Percentiles rank a stretch among this genome's conserved stretches.
Conservation (phyloP, 2,113 vertebrate genomes). For the Pteronura brasiliensis region DNA sequence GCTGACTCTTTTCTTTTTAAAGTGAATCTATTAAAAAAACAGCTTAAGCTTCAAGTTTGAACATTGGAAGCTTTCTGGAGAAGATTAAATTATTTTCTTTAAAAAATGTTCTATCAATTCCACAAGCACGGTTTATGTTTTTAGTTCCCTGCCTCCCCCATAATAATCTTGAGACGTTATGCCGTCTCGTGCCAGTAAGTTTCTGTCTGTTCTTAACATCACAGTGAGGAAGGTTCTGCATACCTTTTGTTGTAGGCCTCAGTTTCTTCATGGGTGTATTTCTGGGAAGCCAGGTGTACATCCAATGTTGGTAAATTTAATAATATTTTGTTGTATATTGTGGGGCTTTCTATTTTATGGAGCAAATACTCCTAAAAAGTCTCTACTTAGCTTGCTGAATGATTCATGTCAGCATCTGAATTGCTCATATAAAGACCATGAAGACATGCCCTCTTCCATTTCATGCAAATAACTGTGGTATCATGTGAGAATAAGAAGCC, state of each 20-base stretch:
- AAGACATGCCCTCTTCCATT: not conserved
- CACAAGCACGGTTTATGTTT: not conserved
- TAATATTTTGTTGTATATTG: not conserved
- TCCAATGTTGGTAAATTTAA: not conserved
- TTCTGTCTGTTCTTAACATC: not conserved
- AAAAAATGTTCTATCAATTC: slow-evolving; percentile 29
- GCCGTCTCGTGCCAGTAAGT: not conserved
- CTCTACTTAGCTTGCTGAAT: not conserved
- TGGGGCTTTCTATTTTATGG: not conserved
- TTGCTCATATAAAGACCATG: not conserved
- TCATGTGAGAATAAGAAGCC: not conserved
- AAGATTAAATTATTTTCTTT: slow-evolving; percentile 44
- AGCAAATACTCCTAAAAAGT: not conserved
- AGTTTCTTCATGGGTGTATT: not conserved
- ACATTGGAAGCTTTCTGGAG: not conserved
- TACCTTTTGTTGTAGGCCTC: not conserved
- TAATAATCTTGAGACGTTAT: slow-evolving; percentile 17
- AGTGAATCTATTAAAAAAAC: slow-evolving; percentile 34
- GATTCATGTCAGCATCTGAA: not conserved
- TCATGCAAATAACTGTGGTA: not conserved
- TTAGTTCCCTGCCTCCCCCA: not conserved
- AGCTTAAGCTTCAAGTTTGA: slow-evolving; percentile 45
- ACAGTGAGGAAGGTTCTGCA: not conserved
- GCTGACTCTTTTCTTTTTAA: slow-evolving; percentile 52
- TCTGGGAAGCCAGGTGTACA: not conserved